Evolutionary conservation across 2,797 vertebrate species (phyloP).

Genomic region (Scomberomorus guttatus): DNA sequence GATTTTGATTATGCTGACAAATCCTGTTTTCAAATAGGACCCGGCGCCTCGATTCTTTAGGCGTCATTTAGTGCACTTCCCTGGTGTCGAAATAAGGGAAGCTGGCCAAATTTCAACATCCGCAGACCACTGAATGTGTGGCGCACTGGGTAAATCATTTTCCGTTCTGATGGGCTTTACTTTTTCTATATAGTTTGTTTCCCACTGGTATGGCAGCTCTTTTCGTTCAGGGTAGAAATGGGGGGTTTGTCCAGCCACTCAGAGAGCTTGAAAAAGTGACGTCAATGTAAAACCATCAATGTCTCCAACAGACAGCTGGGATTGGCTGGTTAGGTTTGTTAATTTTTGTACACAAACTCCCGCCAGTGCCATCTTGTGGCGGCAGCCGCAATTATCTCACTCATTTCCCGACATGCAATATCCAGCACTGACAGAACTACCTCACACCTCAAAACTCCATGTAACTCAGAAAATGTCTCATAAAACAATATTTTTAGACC

Average conservation of each 20-base stretch:
- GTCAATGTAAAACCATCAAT: too few relatives aligned
- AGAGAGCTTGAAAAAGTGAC: too few relatives aligned
- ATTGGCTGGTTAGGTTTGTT: background rate
- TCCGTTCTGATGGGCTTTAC: background rate
- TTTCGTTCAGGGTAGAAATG: background rate
- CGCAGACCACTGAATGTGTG: background rate
- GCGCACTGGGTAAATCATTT: too few relatives aligned
- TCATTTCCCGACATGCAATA: background rate
- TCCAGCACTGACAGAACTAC: background rate
- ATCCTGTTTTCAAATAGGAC: background rate
- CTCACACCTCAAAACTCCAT: background rate
- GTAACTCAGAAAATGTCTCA: background rate
- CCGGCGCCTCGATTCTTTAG: background rate
- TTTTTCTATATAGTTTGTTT: too few relatives aligned
- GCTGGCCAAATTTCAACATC: background rate
- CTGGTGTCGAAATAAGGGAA: background rate
- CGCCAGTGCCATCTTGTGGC: background rate
- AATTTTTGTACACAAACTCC: too few relatives aligned
- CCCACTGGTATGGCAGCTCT: too few relatives aligned
- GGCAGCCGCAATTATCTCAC: too few relatives aligned
- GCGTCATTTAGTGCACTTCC: background rate
- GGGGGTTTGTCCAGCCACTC: background rate
- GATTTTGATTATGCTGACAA: background rate
- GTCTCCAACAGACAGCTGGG: background rate
- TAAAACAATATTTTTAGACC: background rate